phyloP scores from a whole-genome alignment of 2,888 invertebrate genomes.

The Eupithecia centaureata region DNA sequence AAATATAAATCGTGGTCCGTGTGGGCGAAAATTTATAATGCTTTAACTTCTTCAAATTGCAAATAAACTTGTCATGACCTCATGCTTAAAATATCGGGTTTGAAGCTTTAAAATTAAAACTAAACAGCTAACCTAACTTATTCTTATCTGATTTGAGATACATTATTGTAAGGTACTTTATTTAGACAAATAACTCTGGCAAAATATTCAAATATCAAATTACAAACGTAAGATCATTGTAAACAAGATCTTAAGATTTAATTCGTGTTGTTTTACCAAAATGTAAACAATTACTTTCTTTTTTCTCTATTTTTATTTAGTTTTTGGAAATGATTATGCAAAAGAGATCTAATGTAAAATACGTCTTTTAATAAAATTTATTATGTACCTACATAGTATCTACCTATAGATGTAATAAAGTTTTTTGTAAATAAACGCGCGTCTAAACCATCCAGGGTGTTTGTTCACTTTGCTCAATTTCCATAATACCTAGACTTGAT shows the following conservation, averaged over 20 bases:
- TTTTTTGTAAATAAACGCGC: constrained; percentile 11
- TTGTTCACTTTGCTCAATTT: constrained; percentile 22
- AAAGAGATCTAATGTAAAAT: neutral
- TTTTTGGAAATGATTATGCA: neutral
- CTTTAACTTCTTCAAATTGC: constrained; percentile 24
- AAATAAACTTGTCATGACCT: constrained; percentile 35
- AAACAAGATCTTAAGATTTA: no score
- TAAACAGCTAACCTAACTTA: constrained; percentile 13
- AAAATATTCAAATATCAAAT: neutral
- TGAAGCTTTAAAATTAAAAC: constrained; percentile 13
- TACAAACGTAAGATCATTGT: neutral
- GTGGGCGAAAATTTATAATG: constrained; percentile 33
- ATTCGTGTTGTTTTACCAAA: neutral
- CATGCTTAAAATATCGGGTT: constrained; percentile 22
- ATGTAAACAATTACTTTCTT: neutral
- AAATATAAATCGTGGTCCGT: constrained; percentile 26
- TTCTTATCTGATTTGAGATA: constrained; percentile 11
- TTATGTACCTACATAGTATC: no score
- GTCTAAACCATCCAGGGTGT: constrained; percentile 17
- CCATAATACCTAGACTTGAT: constrained; percentile 16
- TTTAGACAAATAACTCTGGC: neutral
- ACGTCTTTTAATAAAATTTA: no score
- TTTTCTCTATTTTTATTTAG: neutral
- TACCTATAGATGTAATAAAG: neutral
- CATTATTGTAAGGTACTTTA: neutral